phyloP scores from a whole-genome alignment of 2,797 vertebrate species.

The Okamejei kenojei region DNA sequence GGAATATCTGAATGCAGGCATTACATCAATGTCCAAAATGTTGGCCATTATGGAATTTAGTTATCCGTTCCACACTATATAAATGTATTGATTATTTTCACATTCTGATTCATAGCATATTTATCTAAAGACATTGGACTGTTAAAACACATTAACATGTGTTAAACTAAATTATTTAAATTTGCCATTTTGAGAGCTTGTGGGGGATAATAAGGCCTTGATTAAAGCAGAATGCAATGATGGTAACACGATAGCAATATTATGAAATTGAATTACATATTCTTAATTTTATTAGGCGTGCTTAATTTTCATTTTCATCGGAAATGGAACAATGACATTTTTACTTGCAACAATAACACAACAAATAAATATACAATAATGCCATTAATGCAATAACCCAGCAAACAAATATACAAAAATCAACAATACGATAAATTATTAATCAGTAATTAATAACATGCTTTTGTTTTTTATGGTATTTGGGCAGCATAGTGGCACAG shows the following conservation, averaged over 20 bases:
- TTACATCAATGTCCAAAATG: not conserved
- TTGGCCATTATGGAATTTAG: not conserved
- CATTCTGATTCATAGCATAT: not conserved
- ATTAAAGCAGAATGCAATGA: not conserved
- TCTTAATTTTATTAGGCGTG: not conserved
- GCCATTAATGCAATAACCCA: too few relatives aligned
- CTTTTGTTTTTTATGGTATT: too few relatives aligned
- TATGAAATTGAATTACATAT: not conserved
- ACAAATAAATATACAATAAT: too few relatives aligned
- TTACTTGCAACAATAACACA: too few relatives aligned
- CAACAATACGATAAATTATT: too few relatives aligned
- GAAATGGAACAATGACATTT: too few relatives aligned
- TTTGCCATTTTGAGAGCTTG: not conserved
- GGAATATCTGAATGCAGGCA: not conserved
- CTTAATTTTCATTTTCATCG: too few relatives aligned
- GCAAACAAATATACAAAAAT: too few relatives aligned
- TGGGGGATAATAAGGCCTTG: not conserved
- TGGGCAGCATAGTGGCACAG: too few relatives aligned
- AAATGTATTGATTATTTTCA: not conserved
- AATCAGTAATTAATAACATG: too few relatives aligned
- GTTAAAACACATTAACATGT: not conserved
- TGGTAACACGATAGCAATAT: not conserved
- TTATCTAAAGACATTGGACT: not conserved
- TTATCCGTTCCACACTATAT: not conserved
- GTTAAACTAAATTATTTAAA: not conserved